A percentile compares a stretch with the other conserved stretches of the same genome.
Conservation (phyloP, 1,140 invertebrate species). For the Gyrodactylus salaris region DNA sequence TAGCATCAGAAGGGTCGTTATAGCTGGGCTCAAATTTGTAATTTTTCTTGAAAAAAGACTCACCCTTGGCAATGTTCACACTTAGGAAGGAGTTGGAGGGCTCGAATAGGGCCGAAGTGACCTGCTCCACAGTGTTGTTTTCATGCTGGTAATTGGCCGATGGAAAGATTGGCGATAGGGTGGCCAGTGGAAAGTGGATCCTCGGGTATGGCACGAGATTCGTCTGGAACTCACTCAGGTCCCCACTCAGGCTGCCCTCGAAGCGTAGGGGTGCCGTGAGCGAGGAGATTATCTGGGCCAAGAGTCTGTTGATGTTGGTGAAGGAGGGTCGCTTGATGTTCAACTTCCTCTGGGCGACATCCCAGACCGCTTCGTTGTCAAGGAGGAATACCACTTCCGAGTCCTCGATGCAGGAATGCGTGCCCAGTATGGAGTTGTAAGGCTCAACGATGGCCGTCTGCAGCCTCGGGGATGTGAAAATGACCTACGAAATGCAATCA, state of each 20-base stretch:
- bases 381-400: slow-evolving; percentile 40
- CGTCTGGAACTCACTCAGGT: slow-evolving; percentile 30
- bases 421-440: slow-evolving; percentile 30
- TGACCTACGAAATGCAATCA: background rate
- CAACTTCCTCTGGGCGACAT: slow-evolving; percentile 16
- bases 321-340: slow-evolving; percentile 13
- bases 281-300: slow-evolving; percentile 24
- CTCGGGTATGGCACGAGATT: slow-evolving; percentile 29
- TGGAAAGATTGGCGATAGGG: slow-evolving; percentile 36
- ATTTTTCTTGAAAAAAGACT: too few relatives aligned
- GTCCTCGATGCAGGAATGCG: slow-evolving; percentile 17
- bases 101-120: slow-evolving; percentile 44
- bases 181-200: slow-evolving; percentile 29
- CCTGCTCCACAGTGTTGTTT: slow-evolving; percentile 32
- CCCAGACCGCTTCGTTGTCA: slow-evolving; percentile 11
- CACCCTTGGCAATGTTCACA: slow-evolving; percentile 4
- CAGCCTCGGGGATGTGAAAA: slow-evolving; percentile 10
- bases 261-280: slow-evolving; percentile 34
- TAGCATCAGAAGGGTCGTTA: too few relatives aligned
- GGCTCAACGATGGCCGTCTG: slow-evolving; percentile 19
- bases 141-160: slow-evolving; percentile 53
- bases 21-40: too few relatives aligned
- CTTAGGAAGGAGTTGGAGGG: slow-evolving; percentile 48
- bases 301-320: slow-evolving; percentile 16
- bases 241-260: slow-evolving; percentile 37